Base-by-base conservation (phyloP, 2,797 vertebrate species). In the Otolemur crassicaudatus region DNA sequence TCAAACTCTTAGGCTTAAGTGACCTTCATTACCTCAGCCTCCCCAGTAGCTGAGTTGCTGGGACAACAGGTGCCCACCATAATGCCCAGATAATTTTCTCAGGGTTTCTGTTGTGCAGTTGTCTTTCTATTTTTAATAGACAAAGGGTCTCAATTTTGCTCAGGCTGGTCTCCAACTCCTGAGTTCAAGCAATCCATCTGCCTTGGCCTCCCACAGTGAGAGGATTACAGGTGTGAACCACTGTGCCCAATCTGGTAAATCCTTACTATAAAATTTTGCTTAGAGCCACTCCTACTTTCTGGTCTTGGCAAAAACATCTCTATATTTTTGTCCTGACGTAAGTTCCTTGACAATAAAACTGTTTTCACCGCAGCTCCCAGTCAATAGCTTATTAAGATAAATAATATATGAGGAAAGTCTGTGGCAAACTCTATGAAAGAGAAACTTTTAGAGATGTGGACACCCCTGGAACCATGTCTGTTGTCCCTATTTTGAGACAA, bases 401-500 rank as follows among this genome's bases (percentile, higher is more conserved):
- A 77, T 67, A 46, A 40, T n/a, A 46, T 16, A 5, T 79, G 43
- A 20, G 46, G 20, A 92, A 95, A 90, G 7, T 56, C 25, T 70
- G n/a, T 8, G 34, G 12, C 8, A 67, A 90, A 97, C 5, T 58
- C 37, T 2, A 63, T 1, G 37, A n/a, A 87, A 86, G 63, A 76
- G 58, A 95, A 61, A 77, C 25, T 94, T 95, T 46, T 63, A 73
- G n/a, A 89, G 46, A 82, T 61, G 80, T 58, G 27, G 22, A 69
- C 13, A 40, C 1, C 63, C 10, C 60, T 29, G 86, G 1, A 92
- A n/a, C 23, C 34, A 65, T 34, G 3, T 76, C 75, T 89, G 10
- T 87, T 83, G 65, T 87, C 79, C 27, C 43, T 22, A 37, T 77
- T 90, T 87, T 73, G 34, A 84, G 65, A 94, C 53, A 82, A 95